Percentiles rank a stretch among this genome's conserved stretches.
Conservation (phyloP, 2,888 invertebrate species). For the Watsonalla cultraria region DNA sequence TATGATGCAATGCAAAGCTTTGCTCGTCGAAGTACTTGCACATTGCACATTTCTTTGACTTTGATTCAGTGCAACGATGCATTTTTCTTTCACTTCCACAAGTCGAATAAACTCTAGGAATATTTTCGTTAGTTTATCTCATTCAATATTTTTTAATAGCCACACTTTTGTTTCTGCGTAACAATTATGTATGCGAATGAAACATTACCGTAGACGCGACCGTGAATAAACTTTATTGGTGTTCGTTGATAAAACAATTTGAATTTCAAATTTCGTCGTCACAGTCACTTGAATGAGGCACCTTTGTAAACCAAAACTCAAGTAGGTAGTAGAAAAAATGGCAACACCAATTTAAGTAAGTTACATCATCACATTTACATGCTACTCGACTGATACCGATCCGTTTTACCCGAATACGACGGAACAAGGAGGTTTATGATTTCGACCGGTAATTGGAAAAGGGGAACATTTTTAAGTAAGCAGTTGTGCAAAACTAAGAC, state of each 20-base stretch:
- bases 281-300: constrained; percentile 21
- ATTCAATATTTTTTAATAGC: too few relatives aligned
- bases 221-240: constrained; percentile 30
- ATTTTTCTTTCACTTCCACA: too few relatives aligned
- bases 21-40: too few relatives aligned
- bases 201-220: constrained; percentile 13
- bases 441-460: constrained; percentile 1
- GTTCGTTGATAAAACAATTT: constrained; percentile 27
- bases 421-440: background rate
- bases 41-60: too few relatives aligned
- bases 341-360: background rate
- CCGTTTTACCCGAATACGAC: background rate
- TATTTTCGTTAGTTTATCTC: too few relatives aligned
- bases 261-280: constrained; percentile 34
- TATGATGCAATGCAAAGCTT: too few relatives aligned
- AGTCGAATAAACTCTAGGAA: too few relatives aligned
- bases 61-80: too few relatives aligned
- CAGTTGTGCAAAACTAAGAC: constrained; percentile 25
- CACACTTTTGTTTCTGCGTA: constrained; percentile 13
- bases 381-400: background rate
- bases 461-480: constrained; percentile 22
- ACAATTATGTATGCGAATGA: constrained; percentile 17
- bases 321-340: constrained; percentile 6
- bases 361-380: background rate
- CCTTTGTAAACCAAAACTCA: constrained; percentile 12